Evolutionary conservation across 2,113 vertebrate species (phyloP).

Genomic region (Athene noctua): DNA sequence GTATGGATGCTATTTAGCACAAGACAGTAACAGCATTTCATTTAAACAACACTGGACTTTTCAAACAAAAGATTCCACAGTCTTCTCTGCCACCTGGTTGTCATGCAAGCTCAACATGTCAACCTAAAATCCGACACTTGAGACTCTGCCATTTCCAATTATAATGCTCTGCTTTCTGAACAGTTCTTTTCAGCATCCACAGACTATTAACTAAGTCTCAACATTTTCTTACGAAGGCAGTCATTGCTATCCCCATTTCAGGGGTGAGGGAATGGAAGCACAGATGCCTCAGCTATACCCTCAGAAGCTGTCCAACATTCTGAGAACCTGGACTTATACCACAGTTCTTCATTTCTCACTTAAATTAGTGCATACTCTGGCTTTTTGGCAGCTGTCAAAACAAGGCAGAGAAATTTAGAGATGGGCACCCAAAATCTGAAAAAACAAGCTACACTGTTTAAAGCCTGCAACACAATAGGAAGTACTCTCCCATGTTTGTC

Average conservation of each 20-base stretch:
- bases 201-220: neutral
- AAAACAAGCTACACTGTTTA: neutral
- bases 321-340: neutral
- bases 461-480: neutral
- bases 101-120: neutral
- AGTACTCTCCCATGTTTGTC: neutral
- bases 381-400: neutral
- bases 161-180: slow-evolving; percentile 7
- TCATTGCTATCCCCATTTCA: neutral
- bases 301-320: neutral
- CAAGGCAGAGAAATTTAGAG: neutral
- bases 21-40: neutral
- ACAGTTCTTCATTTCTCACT: neutral
- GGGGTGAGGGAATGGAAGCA: neutral
- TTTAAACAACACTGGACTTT: neutral
- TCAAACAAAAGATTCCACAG: neutral
- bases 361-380: neutral
- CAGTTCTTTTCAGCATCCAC: neutral
- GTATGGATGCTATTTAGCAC: neutral
- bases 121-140: neutral
- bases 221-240: neutral
- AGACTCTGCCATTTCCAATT: slow-evolving; percentile 22
- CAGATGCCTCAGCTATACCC: neutral
- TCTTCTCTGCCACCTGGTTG: neutral
- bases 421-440: neutral